Conservation (phyloP, 1,140 invertebrate species). For the Lycorma delicatula region DNA sequence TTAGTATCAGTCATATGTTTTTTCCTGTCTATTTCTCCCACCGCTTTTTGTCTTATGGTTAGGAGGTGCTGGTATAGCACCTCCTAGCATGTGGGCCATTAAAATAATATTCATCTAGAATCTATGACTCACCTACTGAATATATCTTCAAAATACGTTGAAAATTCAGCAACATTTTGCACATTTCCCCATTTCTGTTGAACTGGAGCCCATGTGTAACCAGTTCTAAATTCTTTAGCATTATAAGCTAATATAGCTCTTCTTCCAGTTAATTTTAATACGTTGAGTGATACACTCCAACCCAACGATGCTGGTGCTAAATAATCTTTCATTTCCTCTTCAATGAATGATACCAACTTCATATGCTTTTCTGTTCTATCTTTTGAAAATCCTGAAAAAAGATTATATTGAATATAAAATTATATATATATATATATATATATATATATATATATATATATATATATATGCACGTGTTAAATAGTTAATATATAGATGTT, state of each 20-base stretch:
- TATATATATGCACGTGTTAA: too few species aligned
- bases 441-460: too few species aligned
- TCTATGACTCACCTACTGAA: conserved; percentile 5
- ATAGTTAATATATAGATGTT: too few species aligned
- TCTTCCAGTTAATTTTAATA: conserved; percentile 43
- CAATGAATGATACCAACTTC: conserved; percentile 41
- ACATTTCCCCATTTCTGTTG: conserved; percentile 53
- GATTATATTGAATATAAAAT: too few species aligned
- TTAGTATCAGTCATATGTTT: too few species aligned
- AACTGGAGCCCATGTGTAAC: conserved; percentile 39
- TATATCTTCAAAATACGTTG: conserved; percentile 37
- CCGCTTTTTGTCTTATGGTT: too few species aligned
- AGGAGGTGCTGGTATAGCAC: conserved; percentile 7
- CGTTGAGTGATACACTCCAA: conserved; percentile 40
- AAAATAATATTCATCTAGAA: conserved; percentile 1
- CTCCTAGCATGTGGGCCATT: conserved; percentile 10
- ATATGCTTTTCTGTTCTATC: conserved; percentile 32
- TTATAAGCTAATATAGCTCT: conserved; percentile 51
- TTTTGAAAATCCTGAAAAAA: conserved; percentile 6
- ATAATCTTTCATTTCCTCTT: conserved; percentile 41
- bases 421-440: too few species aligned
- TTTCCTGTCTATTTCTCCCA: too few species aligned
- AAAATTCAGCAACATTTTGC: conserved; percentile 40
- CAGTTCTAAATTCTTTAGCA: conserved; percentile 32
- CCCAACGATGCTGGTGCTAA: conserved; percentile 38